These are phyloP conservation scores for Whitmania pigra DNA, from an alignment of 1,140 invertebrate genomes.

Conservation along the genomic window DNA sequence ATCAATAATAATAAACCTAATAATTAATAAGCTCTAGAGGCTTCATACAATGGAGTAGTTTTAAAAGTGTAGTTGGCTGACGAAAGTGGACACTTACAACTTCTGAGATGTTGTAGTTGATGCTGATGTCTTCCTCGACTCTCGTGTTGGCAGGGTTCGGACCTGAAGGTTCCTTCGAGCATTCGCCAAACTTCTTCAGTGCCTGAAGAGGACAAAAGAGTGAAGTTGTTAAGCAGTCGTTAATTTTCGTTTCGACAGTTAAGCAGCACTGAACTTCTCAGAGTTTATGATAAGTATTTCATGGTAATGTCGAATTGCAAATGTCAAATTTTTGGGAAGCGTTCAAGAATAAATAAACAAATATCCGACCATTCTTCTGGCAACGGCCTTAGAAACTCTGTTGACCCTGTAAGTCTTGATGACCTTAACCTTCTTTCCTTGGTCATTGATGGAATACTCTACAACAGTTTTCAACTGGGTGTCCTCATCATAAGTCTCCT, in stretches of 20 bases:
- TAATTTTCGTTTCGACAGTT: no score
- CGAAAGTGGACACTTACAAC: constrained; percentile 33
- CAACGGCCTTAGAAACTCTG: constrained; percentile 82
- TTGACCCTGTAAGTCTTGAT: constrained; percentile 62
- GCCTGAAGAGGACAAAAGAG: constrained; percentile 40
- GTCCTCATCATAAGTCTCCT: constrained; percentile 65
- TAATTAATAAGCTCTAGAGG: no score
- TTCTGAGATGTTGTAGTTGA: constrained; percentile 54
- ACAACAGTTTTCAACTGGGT: constrained; percentile 72
- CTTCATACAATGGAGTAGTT: no score
- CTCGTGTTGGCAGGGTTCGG: constrained; percentile 92
- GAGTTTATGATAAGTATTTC: neutral
- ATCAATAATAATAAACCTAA: no score
- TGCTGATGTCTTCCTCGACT: constrained; percentile 84
- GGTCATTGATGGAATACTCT: constrained; percentile 79
- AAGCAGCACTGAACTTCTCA: no score
- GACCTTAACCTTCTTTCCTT: constrained; percentile 61
- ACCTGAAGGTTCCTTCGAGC: constrained; percentile 74
- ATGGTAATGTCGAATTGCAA: neutral
- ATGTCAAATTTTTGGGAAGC: neutral
- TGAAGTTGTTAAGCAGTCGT: no score
- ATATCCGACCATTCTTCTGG: constrained; percentile 57
- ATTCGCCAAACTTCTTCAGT: constrained; percentile 86
- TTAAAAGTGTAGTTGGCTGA: no score
- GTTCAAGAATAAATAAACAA: neutral